Evolutionary conservation across 2,113 vertebrate genomes (phyloP).

Genomic region (Tragelaphus scriptus): DNA sequence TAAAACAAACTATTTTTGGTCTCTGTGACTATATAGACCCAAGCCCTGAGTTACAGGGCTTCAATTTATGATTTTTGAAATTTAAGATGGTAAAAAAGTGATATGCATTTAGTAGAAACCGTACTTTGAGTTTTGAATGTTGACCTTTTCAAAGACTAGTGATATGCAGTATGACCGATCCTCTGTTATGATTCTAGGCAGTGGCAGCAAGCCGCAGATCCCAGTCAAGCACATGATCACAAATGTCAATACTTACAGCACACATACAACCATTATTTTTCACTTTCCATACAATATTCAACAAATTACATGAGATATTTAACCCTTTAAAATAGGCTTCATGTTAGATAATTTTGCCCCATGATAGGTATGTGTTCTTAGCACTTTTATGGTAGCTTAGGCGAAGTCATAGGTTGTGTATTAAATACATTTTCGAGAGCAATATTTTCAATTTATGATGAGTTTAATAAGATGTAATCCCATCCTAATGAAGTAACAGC

Average conservation of each 20-base stretch:
- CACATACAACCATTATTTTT: not conserved
- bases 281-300: not conserved
- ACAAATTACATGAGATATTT: not conserved
- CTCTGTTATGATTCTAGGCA: not conserved
- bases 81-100: not conserved
- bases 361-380: not conserved
- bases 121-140: not conserved
- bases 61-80: not conserved
- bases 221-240: not conserved
- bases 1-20: not conserved
- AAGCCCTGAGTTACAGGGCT: not conserved
- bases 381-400: not conserved
- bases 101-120: not conserved
- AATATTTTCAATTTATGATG: not conserved
- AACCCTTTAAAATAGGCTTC: not conserved
- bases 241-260: not conserved
- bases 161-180: not conserved
- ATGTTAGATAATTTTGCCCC: not conserved
- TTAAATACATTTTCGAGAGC: not conserved
- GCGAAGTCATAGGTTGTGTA: not conserved
- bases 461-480: not conserved
- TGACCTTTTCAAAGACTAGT: not conserved
- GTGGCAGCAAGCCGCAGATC: not conserved
- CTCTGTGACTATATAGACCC: not conserved
- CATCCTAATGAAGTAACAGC: not conserved